Evolutionary conservation across 2,888 invertebrate genomes (phyloP).

Genomic region (Epirrhoe tristata): DNA sequence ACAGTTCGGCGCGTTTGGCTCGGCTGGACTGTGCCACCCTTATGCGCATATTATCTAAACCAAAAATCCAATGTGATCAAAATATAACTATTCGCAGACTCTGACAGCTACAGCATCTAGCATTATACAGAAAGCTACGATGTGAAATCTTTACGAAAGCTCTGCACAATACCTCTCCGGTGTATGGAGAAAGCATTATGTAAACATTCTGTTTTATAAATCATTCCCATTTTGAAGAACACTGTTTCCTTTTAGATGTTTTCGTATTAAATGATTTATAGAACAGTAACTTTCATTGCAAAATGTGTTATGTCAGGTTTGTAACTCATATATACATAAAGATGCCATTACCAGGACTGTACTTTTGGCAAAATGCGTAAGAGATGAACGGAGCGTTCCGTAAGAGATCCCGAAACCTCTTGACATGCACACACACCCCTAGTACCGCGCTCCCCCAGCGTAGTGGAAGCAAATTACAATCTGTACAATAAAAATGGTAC

Average conservation of each 20-base stretch:
- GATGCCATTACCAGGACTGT: too few species aligned
- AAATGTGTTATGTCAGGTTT: neutral
- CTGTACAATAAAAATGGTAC: too few species aligned
- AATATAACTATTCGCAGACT: neutral
- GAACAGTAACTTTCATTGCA: constrained; percentile 6
- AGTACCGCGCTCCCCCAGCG: too few species aligned
- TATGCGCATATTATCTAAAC: too few species aligned
- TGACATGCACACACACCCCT: too few species aligned
- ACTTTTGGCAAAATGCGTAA: too few species aligned
- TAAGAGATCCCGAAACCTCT: too few species aligned
- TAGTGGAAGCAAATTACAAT: too few species aligned
- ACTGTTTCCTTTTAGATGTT: constrained; percentile 26
- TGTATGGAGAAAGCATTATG: constrained; percentile 19
- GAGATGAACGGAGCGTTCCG: too few species aligned
- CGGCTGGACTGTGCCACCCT: too few species aligned
- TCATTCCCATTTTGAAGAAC: constrained; percentile 26
- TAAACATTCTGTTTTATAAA: constrained; percentile 11
- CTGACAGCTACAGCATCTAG: neutral
- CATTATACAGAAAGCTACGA: neutral
- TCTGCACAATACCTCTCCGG: neutral
- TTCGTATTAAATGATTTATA: constrained; percentile 28
- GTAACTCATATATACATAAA: too few species aligned
- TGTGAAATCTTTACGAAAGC: neutral
- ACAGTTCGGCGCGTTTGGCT: too few species aligned
- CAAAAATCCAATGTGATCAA: neutral